These are phyloP conservation scores for Cantharis flavilabris DNA, from an alignment of 2,888 invertebrate species.

Conservation along the genomic window DNA sequence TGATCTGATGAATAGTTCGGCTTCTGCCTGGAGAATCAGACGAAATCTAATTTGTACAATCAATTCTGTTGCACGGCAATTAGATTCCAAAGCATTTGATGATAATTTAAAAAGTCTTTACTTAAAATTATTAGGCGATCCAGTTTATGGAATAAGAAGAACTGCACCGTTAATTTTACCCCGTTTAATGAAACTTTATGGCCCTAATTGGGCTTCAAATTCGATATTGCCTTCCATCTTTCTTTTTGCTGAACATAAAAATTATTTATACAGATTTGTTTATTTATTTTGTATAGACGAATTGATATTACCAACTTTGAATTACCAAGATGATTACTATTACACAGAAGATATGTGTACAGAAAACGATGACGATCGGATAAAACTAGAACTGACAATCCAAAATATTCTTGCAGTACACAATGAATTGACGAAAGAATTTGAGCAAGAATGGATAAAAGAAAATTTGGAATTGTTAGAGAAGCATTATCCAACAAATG, in stretches of 20 bases:
- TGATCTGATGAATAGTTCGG: conserved; percentile 44
- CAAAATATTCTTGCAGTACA: conserved; percentile 30
- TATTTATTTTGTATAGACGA: conserved; percentile 50
- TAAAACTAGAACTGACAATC: conserved; percentile 1
- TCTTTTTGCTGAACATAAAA: conserved; percentile 42
- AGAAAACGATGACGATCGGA: not conserved
- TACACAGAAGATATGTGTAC: conserved; percentile 7
- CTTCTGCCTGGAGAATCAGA: conserved; percentile 49
- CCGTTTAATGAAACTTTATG: conserved; percentile 47
- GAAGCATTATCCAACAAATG: conserved; percentile 37
- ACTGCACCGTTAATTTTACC: conserved; percentile 49
- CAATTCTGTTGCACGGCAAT: conserved; percentile 44
- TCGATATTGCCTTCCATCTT: conserved; percentile 45
- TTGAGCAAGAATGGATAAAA: conserved; percentile 36
- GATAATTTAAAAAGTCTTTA: conserved; percentile 47
- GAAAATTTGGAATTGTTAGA: conserved; percentile 31
- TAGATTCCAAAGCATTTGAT: conserved; percentile 46
- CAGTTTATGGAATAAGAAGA: conserved; percentile 48
- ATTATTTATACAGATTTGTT: conserved; percentile 47
- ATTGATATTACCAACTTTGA: conserved; percentile 45
- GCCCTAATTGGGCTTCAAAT: conserved; percentile 46
- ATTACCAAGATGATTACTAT: not conserved
- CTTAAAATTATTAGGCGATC: conserved; percentile 46
- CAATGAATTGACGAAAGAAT: conserved; percentile 36
- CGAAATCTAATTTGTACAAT: conserved; percentile 48